These are phyloP conservation scores for Peromyscus californicus DNA, from an alignment of 2,113 vertebrate genomes.

Conservation along the genomic window DNA sequence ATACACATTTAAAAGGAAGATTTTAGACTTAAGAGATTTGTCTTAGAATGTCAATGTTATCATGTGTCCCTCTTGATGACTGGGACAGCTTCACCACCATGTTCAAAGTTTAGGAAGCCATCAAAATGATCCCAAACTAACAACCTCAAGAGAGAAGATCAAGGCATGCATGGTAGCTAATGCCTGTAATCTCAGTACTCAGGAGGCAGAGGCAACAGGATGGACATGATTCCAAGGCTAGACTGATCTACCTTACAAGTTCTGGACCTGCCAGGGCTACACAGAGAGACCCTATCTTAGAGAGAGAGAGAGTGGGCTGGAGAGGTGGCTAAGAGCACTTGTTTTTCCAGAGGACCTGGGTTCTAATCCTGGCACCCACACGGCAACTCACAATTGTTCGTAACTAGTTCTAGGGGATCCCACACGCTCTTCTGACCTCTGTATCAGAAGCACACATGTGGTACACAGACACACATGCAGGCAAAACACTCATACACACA, in stretches of 20 bases:
- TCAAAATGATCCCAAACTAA: not conserved
- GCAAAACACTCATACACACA: not conserved
- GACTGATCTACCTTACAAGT: not conserved
- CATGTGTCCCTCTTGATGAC: not conserved
- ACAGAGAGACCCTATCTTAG: not conserved
- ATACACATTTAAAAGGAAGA: not conserved
- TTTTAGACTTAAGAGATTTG: constrained; percentile 13
- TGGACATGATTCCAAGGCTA: not conserved
- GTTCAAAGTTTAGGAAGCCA: not conserved
- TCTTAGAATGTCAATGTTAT: not conserved
- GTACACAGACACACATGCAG: not conserved
- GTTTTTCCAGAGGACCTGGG: not conserved
- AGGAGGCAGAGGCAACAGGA: not conserved
- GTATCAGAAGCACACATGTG: not conserved
- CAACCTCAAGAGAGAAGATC: not conserved
- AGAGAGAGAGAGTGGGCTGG: not conserved
- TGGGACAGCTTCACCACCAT: not conserved
- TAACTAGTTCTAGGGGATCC: not conserved
- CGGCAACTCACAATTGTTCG: not conserved
- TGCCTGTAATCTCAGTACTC: not conserved
- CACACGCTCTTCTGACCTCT: not conserved
- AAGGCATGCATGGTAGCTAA: not conserved
- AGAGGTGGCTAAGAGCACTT: not conserved
- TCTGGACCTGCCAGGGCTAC: not conserved
- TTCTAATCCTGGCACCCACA: not conserved